Base-by-base conservation (phyloP, 53 echinoderm and acorn worm genomes). In the Crossaster papposus region DNA sequence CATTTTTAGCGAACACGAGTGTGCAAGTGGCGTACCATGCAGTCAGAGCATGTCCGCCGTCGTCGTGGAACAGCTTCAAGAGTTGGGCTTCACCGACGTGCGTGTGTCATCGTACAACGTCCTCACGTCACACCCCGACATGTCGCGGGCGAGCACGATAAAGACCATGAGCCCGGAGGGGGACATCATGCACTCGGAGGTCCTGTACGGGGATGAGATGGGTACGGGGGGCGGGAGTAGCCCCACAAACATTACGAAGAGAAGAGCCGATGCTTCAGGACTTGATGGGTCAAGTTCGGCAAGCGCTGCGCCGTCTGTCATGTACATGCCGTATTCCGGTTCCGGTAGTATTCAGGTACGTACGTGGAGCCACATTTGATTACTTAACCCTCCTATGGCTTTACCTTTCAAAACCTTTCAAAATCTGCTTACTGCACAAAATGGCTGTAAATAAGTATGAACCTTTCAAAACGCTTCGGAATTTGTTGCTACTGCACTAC, bases 261-360 rank as follows among this genome's bases (percentile, higher is more conserved):
- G 44, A 44, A 44, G 51, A 51, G 79, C 44, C 2, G 79, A 30
- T 28, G 58, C 20, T 32, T 30, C 54, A 18, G 70, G 17, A 3
- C 37, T 52, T 31, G 31, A 77, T 36, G 26, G 0, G 33, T 20
- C 38, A 26, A 79, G 65, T 28, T 51, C 79, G 22, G 24, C 37
- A 11, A 22, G 30, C 28, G 23, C 18, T 54, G 62, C 75, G 14
- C 32, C 90, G 55, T 52, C 64, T n/a, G 64, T 83, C 51, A 90
- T 82, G 82, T 90, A 77, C 77, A 77, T 90, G 83, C 90, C 90
- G 24, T 90, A 64, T 64, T 90, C 90, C 18, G 90, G 74, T 23
- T 76, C 82, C 4, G 83, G 83, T 12, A 55, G 44, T 22, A 83
- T 36, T 24, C 36, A 90, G 90, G 90, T 90, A 82, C 28, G 54